These are phyloP conservation scores for Chloroclysta siterata DNA, from an alignment of 2,888 invertebrate species.

Conservation along the genomic window DNA sequence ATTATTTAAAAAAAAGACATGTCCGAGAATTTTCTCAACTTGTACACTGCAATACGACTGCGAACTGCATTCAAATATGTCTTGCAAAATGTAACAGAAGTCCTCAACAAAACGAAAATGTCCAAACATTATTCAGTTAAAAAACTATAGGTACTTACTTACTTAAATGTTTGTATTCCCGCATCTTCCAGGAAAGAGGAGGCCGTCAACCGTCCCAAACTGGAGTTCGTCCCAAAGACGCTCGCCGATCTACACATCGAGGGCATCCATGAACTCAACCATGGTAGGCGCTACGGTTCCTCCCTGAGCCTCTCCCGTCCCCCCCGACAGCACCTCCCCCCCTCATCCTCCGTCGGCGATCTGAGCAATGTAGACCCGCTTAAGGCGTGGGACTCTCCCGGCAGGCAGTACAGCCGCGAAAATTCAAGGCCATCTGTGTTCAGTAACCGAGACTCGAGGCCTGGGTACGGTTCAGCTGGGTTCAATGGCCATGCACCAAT, in stretches of 20 bases:
- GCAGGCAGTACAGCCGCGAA: constrained; percentile 4
- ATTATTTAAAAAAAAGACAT: too few relatives aligned
- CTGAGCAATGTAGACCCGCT: constrained; percentile 69
- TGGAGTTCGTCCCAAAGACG: constrained; percentile 96
- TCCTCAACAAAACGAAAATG: too few relatives aligned
- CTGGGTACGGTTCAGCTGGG: constrained; percentile 8
- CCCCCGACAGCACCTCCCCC: constrained; percentile 65
- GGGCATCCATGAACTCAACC: constrained; percentile 88
- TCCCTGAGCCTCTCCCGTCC: constrained; percentile 75
- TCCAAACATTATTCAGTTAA: too few relatives aligned
- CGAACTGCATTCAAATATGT: too few relatives aligned
- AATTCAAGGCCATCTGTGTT: neutral
- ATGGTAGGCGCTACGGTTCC: constrained; percentile 86
- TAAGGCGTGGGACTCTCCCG: constrained; percentile 72
- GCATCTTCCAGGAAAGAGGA: constrained; percentile 90
- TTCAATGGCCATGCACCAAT: constrained; percentile 4
- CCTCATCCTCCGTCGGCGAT: constrained; percentile 74
- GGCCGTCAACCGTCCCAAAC: constrained; percentile 94
- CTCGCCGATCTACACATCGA: constrained; percentile 94
- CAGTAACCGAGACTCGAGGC: constrained; percentile 12
- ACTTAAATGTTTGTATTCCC: neutral
- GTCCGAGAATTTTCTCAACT: too few relatives aligned
- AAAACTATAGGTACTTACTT: too few relatives aligned
- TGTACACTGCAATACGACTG: too few relatives aligned
- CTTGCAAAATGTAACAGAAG: too few relatives aligned